phyloP scores from a whole-genome alignment of 1,140 invertebrate genomes.

The Thaumatotibia leucotreta region DNA sequence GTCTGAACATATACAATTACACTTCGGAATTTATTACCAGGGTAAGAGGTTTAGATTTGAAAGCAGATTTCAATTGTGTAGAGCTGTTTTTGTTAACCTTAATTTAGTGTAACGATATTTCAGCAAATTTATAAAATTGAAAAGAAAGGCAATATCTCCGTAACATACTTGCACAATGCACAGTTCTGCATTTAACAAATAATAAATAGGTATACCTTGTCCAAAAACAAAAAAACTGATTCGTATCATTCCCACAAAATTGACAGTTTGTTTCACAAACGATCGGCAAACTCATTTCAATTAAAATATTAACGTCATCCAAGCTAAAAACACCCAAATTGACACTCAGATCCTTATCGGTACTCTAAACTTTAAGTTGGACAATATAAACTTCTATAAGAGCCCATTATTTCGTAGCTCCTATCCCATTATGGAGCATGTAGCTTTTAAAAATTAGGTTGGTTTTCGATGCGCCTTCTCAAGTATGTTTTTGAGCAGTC shows the following conservation, averaged over 20 bases:
- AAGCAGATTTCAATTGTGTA: no score
- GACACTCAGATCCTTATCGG: not conserved
- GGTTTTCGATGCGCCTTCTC: not conserved
- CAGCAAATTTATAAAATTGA: no score
- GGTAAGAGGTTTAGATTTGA: no score
- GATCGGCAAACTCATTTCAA: not conserved
- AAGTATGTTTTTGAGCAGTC: not conserved
- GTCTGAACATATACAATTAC: no score
- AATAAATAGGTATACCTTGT: no score
- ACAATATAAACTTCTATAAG: not conserved
- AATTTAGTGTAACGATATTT: no score
- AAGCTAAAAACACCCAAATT: not conserved
- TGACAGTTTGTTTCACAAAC: not conserved
- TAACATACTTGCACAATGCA: no score
- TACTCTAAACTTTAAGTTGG: not conserved
- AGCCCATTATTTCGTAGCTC: not conserved
- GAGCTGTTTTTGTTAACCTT: no score
- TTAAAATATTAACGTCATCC: not conserved
- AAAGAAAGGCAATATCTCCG: no score
- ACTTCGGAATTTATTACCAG: no score
- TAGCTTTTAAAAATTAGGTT: not conserved
- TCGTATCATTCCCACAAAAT: not conserved
- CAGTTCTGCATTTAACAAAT: no score
- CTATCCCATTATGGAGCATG: not conserved
- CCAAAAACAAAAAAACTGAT: not conserved